A percentile compares a stretch with the other conserved stretches of the same genome.
phyloP scores from a whole-genome alignment of 2,797 vertebrate genomes.

The Mastacembelus armatus region DNA sequence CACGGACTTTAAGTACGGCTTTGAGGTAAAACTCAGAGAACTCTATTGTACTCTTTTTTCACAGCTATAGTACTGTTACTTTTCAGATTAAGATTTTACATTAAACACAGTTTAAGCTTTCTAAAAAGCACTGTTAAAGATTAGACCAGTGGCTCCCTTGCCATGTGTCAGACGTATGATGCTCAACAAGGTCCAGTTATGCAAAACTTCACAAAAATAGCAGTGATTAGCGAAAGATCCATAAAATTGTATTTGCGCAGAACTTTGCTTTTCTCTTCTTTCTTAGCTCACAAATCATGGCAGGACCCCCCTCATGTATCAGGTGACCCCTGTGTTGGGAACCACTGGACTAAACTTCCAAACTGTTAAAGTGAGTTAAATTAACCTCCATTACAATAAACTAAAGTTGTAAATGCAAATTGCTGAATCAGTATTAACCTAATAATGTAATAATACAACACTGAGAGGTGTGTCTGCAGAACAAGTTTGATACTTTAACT shows the following conservation, averaged over 20 bases:
- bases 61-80: background rate
- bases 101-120: too few relatives aligned
- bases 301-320: background rate
- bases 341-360: background rate
- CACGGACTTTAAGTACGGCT: background rate
- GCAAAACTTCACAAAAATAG: too few relatives aligned
- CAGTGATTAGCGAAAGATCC: too few relatives aligned
- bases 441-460: background rate
- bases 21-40: slow-evolving; percentile 6
- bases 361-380: background rate
- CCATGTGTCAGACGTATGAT: too few relatives aligned
- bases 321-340: background rate
- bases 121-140: too few relatives aligned
- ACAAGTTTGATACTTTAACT: background rate
- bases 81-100: background rate
- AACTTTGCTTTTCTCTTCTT: too few relatives aligned
- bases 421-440: background rate
- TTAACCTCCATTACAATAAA: background rate
- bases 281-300: background rate
- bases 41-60: background rate
- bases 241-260: too few relatives aligned
- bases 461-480: background rate
- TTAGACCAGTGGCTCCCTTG: too few relatives aligned
- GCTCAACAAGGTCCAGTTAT: too few relatives aligned
- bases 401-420: background rate